Evolutionary conservation across 1,140 invertebrate species (phyloP).

Genomic region (Listronotus bonariensis): DNA sequence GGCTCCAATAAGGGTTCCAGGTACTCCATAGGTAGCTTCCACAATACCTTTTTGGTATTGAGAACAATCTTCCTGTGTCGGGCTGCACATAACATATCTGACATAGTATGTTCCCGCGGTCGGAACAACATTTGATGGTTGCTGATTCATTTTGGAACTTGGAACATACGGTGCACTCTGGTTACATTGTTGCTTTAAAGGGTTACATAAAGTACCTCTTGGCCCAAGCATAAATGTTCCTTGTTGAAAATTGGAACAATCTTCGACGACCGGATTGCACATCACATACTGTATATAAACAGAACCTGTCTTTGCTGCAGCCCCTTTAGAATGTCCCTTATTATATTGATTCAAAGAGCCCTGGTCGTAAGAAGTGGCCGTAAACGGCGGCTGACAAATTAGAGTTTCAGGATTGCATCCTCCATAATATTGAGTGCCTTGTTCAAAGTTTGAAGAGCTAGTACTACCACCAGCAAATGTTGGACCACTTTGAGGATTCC

Average conservation of each 20-base stretch:
- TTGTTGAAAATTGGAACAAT: conserved; percentile 25
- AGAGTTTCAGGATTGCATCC: conserved; percentile 15
- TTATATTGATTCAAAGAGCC: too few relatives aligned
- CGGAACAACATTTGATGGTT: neutral
- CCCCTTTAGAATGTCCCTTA: too few relatives aligned
- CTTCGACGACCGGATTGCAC: conserved; percentile 28
- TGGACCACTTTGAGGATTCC: neutral
- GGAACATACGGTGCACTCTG: conserved; percentile 5
- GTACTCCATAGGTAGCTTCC: conserved; percentile 16
- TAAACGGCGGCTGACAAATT: conserved; percentile 4
- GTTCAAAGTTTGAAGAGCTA: neutral
- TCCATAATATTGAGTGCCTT: neutral
- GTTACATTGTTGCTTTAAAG: conserved; percentile 22
- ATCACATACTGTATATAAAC: conserved; percentile 32
- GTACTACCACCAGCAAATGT: too few relatives aligned
- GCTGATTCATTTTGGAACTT: neutral
- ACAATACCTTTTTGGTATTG: conserved; percentile 13
- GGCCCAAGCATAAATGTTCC: conserved; percentile 28
- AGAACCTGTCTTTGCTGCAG: neutral
- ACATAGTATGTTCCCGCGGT: conserved; percentile 17
- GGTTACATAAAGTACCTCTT: conserved; percentile 21
- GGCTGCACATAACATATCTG: conserved; percentile 22
- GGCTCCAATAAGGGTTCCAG: conserved; percentile 8
- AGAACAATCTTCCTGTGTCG: conserved; percentile 17
- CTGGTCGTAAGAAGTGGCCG: too few relatives aligned